Percentiles rank a stretch among this genome's conserved stretches.
Conservation (phyloP, 2,113 vertebrate genomes). For the Mesoclemmys tuberculata region DNA sequence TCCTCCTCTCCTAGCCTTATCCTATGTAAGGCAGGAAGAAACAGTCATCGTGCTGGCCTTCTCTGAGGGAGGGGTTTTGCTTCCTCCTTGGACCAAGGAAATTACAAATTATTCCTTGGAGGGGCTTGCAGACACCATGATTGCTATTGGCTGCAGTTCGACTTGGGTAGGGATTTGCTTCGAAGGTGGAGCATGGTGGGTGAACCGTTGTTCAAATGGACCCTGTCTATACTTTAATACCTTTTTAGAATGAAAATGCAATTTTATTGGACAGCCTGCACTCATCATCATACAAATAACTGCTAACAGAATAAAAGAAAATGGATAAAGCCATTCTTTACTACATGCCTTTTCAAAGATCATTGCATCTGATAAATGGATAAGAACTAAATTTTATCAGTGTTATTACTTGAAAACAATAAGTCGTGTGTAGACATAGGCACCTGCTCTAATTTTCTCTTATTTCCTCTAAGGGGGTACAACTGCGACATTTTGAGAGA, state of each 20-base stretch:
- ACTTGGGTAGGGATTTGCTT: neutral
- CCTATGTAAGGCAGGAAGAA: neutral
- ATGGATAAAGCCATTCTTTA: neutral
- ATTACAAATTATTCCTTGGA: neutral
- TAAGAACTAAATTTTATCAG: neutral
- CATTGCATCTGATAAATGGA: neutral
- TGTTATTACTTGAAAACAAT: neutral
- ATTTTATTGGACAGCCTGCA: neutral
- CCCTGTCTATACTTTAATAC: neutral
- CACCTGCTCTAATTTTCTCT: neutral
- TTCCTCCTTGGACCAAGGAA: neutral
- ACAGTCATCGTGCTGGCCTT: neutral
- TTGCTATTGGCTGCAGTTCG: neutral
- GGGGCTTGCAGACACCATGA: neutral
- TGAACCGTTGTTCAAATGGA: neutral
- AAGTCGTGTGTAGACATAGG: fast-evolving
- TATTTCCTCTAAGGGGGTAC: neutral
- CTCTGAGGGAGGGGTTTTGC: neutral
- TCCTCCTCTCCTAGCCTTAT: neutral
- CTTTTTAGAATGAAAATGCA: neutral
- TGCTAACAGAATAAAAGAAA: neutral
- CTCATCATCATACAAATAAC: neutral
- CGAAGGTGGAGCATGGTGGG: neutral
- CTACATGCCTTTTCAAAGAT: fast-evolving
- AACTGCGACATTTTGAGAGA: neutral